phyloP scores from a whole-genome alignment of 2,113 vertebrate genomes.

The Centropristis striata region DNA sequence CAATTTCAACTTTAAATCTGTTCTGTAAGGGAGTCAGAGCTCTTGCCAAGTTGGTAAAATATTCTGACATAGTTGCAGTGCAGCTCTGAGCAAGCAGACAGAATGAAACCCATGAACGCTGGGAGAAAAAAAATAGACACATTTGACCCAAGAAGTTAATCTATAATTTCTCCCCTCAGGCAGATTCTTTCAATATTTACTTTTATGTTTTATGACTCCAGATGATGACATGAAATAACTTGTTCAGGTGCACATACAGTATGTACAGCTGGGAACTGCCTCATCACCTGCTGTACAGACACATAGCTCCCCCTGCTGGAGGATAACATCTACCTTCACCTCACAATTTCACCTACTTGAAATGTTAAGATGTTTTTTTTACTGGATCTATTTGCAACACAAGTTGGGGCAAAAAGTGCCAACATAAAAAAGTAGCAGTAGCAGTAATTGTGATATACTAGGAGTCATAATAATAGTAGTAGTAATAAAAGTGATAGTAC shows the following conservation, averaged over 20 bases:
- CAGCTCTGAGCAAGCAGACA: background rate
- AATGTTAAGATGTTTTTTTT: background rate
- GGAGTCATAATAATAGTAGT: background rate
- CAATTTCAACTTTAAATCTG: background rate
- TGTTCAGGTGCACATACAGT: conserved; percentile 24
- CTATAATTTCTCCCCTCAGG: conserved; percentile 19
- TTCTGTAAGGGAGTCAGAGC: background rate
- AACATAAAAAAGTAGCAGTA: background rate
- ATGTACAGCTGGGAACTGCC: background rate
- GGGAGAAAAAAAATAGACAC: background rate
- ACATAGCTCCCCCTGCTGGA: conserved; percentile 72
- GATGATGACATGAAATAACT: conserved; percentile 53
- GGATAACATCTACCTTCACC: background rate
- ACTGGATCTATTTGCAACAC: background rate
- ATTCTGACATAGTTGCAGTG: background rate
- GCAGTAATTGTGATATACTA: background rate
- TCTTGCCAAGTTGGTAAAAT: background rate
- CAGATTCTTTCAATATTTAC: conserved; percentile 46
- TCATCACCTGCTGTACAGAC: conserved; percentile 11
- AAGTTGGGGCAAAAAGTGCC: background rate
- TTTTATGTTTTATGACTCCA: conserved; percentile 39
- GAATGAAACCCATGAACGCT: background rate
- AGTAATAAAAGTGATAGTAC: background rate
- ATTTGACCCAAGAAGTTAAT: conserved; percentile 1
- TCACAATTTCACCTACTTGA: background rate